phyloP scores from a whole-genome alignment of 1,140 invertebrate genomes.

The Nasonia longicornis region DNA sequence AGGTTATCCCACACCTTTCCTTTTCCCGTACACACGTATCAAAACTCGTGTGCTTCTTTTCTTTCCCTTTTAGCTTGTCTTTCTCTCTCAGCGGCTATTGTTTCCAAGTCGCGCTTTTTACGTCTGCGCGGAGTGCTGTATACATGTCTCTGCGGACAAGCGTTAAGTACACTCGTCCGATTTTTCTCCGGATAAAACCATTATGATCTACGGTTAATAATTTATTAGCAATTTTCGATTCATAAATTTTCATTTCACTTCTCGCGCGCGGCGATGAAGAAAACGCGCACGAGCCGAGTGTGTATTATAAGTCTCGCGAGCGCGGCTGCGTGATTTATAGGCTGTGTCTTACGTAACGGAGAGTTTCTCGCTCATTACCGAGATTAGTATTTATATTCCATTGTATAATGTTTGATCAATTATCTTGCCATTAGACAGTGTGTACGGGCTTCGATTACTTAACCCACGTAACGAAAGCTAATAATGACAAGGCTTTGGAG shows the following conservation, averaged over 20 bases:
- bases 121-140: background rate
- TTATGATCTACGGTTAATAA: constrained; percentile 33
- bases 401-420: constrained; percentile 19
- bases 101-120: constrained; percentile 1
- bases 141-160: background rate
- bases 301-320: too few species aligned
- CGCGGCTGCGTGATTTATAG: constrained; percentile 26
- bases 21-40: background rate
- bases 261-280: background rate
- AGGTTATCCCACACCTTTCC: constrained; percentile 20
- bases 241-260: constrained; percentile 41
- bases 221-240: constrained; percentile 29
- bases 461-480: too few species aligned
- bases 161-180: constrained; percentile 18
- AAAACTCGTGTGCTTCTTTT: background rate
- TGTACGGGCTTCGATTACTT: too few species aligned
- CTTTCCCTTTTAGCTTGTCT: background rate
- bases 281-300: background rate
- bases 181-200: constrained; percentile 23
- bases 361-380: constrained; percentile 2
- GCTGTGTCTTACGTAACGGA: constrained; percentile 21
- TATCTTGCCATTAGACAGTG: background rate
- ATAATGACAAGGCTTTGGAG: too few species aligned
- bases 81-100: constrained; percentile 17
- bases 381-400: constrained; percentile 9